Percentiles rank a stretch among this genome's conserved stretches.
phyloP scores from a whole-genome alignment of 2,113 vertebrate species.

The Desmodus rotundus region DNA sequence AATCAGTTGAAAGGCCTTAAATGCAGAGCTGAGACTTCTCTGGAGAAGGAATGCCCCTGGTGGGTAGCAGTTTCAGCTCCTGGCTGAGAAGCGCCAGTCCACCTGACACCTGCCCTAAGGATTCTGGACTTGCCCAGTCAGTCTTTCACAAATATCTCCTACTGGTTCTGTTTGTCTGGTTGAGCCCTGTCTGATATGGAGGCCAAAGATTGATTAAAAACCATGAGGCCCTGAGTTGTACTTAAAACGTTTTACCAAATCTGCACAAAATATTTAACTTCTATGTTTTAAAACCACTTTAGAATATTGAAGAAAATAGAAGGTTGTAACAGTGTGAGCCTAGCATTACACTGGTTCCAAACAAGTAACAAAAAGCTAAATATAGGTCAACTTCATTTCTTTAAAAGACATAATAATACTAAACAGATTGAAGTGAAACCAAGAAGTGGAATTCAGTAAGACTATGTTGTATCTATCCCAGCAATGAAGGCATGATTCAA shows the following conservation, averaged over 20 bases:
- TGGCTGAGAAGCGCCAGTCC: no score
- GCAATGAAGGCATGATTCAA: neutral
- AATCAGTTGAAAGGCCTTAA: neutral
- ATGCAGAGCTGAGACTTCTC: neutral
- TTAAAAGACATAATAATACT: neutral
- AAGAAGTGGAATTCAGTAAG: neutral
- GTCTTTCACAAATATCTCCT: no score
- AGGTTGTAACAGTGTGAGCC: neutral
- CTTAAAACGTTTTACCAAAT: neutral
- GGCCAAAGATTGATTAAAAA: no score
- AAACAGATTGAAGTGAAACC: neutral
- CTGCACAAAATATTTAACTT: neutral
- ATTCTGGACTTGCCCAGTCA: no score
- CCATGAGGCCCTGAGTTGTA: neutral
- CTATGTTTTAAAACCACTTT: neutral
- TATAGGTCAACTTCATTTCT: neutral
- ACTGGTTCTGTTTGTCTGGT: no score
- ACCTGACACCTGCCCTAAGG: no score
- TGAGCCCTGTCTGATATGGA: no score
- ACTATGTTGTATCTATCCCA: neutral
- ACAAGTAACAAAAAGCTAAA: neutral
- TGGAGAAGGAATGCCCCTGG: neutral
- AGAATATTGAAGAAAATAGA: neutral
- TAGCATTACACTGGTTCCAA: neutral
- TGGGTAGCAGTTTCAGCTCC: no score